Evolutionary conservation across 2,113 vertebrate species (phyloP), one percentile per base, ranked within the genome.

Genomic region (Telmatochromis brichardi): DNA sequence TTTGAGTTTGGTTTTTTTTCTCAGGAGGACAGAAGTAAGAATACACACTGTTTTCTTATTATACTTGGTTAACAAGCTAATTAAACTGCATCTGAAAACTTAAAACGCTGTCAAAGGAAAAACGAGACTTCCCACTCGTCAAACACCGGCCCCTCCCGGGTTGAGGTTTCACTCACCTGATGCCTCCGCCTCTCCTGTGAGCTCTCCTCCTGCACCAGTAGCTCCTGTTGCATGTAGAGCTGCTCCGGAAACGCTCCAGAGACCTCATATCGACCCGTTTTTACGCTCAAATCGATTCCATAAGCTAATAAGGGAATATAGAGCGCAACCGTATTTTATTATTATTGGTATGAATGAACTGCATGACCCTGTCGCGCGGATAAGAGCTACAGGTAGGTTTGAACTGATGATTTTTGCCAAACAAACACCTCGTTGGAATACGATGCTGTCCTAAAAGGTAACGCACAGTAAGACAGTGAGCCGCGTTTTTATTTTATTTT

Each of bases 351-450:
- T 12, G 65, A 37, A 51, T 47, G 65, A 63, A 33, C 57, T 26
- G 23, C 5, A 37, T 19, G 9, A 57, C 9, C 50, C 79, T 80
- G 78, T 80, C 65, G 68, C 6, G 35, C 40, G 9, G 86, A 84
- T 58, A n/a, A 47, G 7, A 37, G 60, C 83, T 7, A 50, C 88
- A 88, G 93, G 92, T 94, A 85, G 53, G 92, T 78, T 31, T 50
- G 23, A 50, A 31, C 42, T 50, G 42, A 47, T 17, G 21, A 50
- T 76, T 76, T 76, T 47, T 42, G 10, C 26, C 28, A 42, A 68
- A 53, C 11, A 10, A 42, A n/a, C 40, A 5, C 21, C 13, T 33
- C 40, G 21, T 40, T 45, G 15, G 7, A 53, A 8, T 5, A 23
- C 11, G 26, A 55, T 11, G n/a, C 79, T 21, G 12, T 50, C 10